Base-by-base conservation (phyloP, 2,797 vertebrate genomes). In the Acrossocheilus fasciatus region DNA sequence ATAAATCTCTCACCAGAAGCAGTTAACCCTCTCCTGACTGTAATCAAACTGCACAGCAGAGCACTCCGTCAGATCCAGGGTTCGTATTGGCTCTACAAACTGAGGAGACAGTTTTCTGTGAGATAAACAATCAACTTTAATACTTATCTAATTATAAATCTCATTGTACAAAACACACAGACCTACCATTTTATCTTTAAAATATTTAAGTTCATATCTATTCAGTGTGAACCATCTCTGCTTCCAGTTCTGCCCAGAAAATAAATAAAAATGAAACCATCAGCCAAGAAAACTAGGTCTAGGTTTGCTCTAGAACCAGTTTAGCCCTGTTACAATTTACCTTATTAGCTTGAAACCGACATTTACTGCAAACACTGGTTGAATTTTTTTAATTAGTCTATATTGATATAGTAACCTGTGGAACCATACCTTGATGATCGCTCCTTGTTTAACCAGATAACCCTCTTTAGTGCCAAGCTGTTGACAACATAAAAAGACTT, bases 391-490 rank as follows among this genome's bases (percentile, higher is more conserved):
- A 43, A 85, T 26, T 3, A 15, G 9, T 52, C 6, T 62, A 14
- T 73, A 23, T 34, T 2, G 18, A 30, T 47, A 36, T 50, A 36
- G 23, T 36, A 69, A 77, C 4, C n/a, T 68, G 34, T 84, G 72
- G 43, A 83, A 72, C 4, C 88, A 90, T 94, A 99, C 98, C 98
- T 98, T 99, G 78, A 99, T 94, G 81, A 98, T 87, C 23, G 93
- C 97, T n/a, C 98, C 98, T 94, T 97, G 97, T 92, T 99, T 99
- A 91, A 97, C 93, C 88, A 99, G 96, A 89, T 97, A 99, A 3
- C 98, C 98, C 92, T 99, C 98, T 89, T 99, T 99, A 4, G 98
- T 99, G 23, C 97, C 98, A 36, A 99, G 94, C 98, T 99, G 95
- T 62, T 91, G 91, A 94, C 86, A 82, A 8, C 23, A 91, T 0